These are phyloP conservation scores for Scaptomyza parva DNA, from an alignment of 2,888 invertebrate species.

Conservation along the genomic window DNA sequence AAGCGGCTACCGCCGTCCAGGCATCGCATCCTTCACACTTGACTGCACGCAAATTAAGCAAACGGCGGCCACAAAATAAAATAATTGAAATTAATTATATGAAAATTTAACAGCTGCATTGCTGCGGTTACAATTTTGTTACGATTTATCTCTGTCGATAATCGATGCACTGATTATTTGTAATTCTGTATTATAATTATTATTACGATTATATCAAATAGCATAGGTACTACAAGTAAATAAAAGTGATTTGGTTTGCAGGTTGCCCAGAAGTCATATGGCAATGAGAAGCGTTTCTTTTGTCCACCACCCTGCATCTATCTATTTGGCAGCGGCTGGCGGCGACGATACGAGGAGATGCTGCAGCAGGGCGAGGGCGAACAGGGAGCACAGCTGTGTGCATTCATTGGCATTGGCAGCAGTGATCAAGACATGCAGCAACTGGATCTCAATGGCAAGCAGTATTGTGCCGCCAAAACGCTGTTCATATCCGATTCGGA, in stretches of 20 bases:
- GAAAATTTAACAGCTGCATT: conserved; percentile 78
- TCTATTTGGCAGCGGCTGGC: conserved; percentile 99
- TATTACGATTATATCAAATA: neutral
- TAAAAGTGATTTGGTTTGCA: conserved; percentile 50
- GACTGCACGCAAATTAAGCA: conserved; percentile 82
- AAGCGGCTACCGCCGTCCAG: conserved; percentile 69
- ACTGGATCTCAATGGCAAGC: conserved; percentile 98
- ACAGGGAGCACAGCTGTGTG: conserved; percentile 97
- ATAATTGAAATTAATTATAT: conserved; percentile 83
- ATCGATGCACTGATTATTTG: conserved; percentile 42
- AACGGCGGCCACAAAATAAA: conserved; percentile 71
- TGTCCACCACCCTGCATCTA: conserved; percentile 99
- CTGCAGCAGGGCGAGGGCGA: conserved; percentile 94
- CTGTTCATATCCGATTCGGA: conserved; percentile 99
- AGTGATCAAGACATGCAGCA: conserved; percentile 99
- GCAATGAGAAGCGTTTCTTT: conserved; percentile 99
- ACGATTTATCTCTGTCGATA: conserved; percentile 62
- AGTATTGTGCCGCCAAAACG: conserved; percentile 99
- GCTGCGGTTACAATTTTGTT: conserved; percentile 66
- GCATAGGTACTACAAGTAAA: neutral
- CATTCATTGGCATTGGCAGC: conserved; percentile 99
- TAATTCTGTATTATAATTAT: conserved; percentile 8
- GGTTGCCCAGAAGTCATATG: conserved; percentile 99
- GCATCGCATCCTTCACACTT: conserved; percentile 84
- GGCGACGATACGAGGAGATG: conserved; percentile 97